Percentiles rank a stretch among this genome's conserved stretches.
These are phyloP conservation scores for Arctopsyche grandis DNA, from an alignment of 1,140 invertebrate genomes.

Conservation along the genomic window DNA sequence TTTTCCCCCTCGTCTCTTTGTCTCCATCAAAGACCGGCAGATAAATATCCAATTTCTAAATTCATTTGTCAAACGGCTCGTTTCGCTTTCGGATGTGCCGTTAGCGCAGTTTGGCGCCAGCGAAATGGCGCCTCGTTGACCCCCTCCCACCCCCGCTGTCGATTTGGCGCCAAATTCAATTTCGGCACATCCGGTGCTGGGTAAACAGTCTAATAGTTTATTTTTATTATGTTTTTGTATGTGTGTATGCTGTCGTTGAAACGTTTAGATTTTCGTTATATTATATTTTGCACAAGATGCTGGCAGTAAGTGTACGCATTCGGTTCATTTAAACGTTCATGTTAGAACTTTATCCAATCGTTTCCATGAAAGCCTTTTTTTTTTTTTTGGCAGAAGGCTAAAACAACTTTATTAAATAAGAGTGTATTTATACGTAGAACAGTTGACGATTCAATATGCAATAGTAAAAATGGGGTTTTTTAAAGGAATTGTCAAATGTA, in stretches of 20 bases:
- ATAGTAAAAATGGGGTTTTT: no score
- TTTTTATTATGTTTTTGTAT: no score
- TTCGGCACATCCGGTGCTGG: background rate
- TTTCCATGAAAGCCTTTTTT: no score
- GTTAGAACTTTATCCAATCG: no score
- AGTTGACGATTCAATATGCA: no score
- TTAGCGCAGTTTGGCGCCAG: constrained; percentile 1
- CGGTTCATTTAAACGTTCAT: no score
- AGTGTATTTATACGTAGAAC: no score
- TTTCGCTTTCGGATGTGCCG: constrained; percentile 21
- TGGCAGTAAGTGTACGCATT: no score
- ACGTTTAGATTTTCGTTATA: background rate
- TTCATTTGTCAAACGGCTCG: constrained; percentile 52
- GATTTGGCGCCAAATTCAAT: constrained; percentile 36
- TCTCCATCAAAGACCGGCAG: constrained; percentile 27
- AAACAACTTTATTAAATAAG: no score
- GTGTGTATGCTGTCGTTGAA: background rate
- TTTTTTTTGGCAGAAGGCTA: no score
- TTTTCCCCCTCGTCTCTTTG: constrained; percentile 4
- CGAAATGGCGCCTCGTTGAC: background rate
- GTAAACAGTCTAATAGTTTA: background rate
- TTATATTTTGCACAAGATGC: no score
- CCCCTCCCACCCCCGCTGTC: background rate
- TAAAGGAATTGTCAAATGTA: no score
- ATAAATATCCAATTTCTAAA: constrained; percentile 54